phyloP scores from a whole-genome alignment of 1,140 invertebrate species.

The Lepidurus apus region DNA sequence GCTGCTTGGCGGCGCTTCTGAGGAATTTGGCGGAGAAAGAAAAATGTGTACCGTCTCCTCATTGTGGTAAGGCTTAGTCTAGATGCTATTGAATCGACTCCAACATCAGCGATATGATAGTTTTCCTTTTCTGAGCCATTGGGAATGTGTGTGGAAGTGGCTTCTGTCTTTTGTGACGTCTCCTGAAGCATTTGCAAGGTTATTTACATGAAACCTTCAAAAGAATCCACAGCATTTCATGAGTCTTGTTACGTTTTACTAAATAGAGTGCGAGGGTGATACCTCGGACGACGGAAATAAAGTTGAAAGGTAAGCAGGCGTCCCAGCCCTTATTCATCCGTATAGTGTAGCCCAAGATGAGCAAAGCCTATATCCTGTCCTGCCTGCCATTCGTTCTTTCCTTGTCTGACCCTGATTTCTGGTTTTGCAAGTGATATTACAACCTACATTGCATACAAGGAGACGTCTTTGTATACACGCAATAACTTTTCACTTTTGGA shows the following conservation, averaged over 20 bases:
- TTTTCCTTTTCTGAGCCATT: conserved; percentile 13
- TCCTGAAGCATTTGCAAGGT: background rate
- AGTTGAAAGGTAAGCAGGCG: background rate
- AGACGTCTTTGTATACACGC: background rate
- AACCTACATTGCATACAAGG: background rate
- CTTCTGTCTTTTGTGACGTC: conserved; percentile 18
- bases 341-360: background rate
- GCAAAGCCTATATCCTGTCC: background rate
- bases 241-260: background rate
- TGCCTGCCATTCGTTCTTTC: background rate
- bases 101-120: background rate
- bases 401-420: background rate
- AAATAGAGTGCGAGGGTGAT: conserved; percentile 9
- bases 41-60: background rate
- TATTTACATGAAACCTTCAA: conserved; percentile 3
- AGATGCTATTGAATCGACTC: background rate
- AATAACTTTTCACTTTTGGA: background rate
- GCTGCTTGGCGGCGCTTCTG: background rate
- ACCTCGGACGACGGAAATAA: conserved; percentile 6
- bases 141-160: conserved; percentile 17
- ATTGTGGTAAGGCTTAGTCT: background rate
- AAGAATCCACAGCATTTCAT: background rate
- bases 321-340: background rate
- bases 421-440: background rate
- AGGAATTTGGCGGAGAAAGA: background rate